Conservation (phyloP, 2,888 invertebrate species). For the Choreutis nemorana region DNA sequence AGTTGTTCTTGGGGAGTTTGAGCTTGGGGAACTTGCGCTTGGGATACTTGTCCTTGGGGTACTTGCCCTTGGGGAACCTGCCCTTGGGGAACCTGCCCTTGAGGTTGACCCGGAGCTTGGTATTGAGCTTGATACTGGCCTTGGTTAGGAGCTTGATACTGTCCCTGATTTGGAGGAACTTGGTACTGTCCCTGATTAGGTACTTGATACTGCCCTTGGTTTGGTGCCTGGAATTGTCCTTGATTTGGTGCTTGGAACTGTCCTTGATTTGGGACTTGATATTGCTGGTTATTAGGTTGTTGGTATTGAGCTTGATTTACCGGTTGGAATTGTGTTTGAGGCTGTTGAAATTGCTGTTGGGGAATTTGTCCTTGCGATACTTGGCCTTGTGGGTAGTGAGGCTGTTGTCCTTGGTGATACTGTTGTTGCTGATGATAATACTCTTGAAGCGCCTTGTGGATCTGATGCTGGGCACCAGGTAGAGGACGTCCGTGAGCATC, state of each 20-base stretch:
- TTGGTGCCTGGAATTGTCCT: constrained; percentile 10
- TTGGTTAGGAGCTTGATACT: constrained; percentile 15
- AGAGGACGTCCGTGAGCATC: constrained; percentile 45
- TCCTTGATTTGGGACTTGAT: constrained; percentile 8
- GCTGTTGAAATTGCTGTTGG: constrained; percentile 10
- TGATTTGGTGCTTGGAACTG: constrained; percentile 18
- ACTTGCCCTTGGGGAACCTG: constrained; percentile 11
- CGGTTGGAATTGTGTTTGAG: constrained; percentile 10
- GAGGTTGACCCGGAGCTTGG: constrained; percentile 14
- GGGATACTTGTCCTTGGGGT: constrained; percentile 17
- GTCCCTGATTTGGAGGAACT: constrained; percentile 17
- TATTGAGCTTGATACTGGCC: constrained; percentile 13
- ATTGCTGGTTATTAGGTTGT: background rate
- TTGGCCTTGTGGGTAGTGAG: constrained; percentile 15
- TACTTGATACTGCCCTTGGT: constrained; percentile 11
- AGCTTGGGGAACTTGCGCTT: constrained; percentile 12
- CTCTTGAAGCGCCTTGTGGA: constrained; percentile 35
- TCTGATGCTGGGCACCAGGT: constrained; percentile 47
- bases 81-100: constrained; percentile 13
- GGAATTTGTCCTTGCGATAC: constrained; percentile 11
- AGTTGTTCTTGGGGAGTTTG: constrained; percentile 12
- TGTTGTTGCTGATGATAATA: constrained; percentile 14
- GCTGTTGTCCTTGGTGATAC: constrained; percentile 18
- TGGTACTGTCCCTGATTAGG: constrained; percentile 14
- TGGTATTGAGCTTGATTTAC: constrained; percentile 12